Evolutionary conservation across 2,797 vertebrate species (phyloP), one percentile per base, ranked within the genome.

Genomic region (Ctenopoma multispine): DNA sequence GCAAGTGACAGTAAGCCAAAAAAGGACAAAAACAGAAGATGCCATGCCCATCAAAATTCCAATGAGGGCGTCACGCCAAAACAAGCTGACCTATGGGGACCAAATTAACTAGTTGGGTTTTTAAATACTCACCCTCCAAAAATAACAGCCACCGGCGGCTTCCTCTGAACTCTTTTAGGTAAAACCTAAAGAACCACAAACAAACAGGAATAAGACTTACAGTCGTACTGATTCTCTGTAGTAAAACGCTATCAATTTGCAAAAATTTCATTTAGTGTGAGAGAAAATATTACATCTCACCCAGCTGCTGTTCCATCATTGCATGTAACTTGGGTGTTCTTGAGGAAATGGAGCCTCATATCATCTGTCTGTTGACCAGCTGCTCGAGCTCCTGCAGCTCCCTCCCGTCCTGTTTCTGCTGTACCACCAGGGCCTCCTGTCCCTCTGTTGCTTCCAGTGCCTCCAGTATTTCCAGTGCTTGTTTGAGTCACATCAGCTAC

Each of bases 301-400:
- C 94, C 93, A 41, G 94, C 94, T 36, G 91, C 89, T 17, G 94
- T 94, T 41, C 94, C 94, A 18, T 95, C 93, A 13, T 90, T 95
- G 70, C 94, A 95, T 7, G 90, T 89, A 50, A 94, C 91, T 10
- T 86, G 82, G 4, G 90, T 83, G 87, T 94, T 94, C 84, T 80
- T 95, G 23, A 90, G 91, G 79, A 94, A 93, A 62, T 95, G 89
- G 56, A 96, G 93, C 77, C 93, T 96, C 95, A 96, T 95, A 7
- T 95, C 93, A 15, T 94, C 72, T 0, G 89, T 80, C 20, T 72
- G 92, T n/a, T 91, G 89, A 56, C 58, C 77, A 34, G 29, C 14
- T 57, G 82, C 68, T 34, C 75, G 87, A 34, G 82, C 66, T 64
- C 78, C 87, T 17, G 79, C 54, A 21, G 68, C 40, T 0, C 46